Conservation (phyloP, 2,113 vertebrate species). For the Dicentrarchus labrax region DNA sequence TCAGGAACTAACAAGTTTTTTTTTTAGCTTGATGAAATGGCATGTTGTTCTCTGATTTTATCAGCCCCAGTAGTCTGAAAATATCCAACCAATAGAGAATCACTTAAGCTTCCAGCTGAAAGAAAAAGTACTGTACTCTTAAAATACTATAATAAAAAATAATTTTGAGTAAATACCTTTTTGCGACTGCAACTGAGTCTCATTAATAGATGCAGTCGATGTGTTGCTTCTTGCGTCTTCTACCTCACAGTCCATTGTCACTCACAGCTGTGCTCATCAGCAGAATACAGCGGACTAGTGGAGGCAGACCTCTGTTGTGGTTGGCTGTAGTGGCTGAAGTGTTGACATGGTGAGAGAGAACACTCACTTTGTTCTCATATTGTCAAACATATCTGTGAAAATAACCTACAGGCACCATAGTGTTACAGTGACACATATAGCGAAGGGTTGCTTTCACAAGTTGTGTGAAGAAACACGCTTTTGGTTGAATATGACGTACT, state of each 20-base stretch:
- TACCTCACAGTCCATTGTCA: not conserved
- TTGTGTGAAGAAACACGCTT: conserved; percentile 9
- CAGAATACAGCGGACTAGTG: not conserved
- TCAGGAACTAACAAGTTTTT: conserved; percentile 7
- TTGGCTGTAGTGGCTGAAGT: not conserved
- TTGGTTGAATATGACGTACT: not conserved
- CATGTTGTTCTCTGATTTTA: conserved; percentile 2
- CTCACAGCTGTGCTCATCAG: not conserved
- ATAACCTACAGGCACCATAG: conserved; percentile 13
- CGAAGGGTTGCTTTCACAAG: conserved; percentile 40
- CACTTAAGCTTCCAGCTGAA: not conserved
- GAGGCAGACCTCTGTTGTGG: not conserved
- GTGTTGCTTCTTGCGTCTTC: not conserved
- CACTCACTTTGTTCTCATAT: not conserved
- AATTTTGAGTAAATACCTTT: not conserved
- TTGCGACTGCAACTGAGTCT: not conserved
- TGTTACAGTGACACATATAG: not conserved
- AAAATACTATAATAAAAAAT: not conserved
- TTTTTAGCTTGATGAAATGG: conserved; percentile 13
- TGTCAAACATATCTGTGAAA: conserved; percentile 31
- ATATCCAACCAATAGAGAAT: not conserved
- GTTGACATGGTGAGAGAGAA: conserved; percentile 25
- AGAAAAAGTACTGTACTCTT: too few relatives aligned
- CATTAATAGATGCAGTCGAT: not conserved
- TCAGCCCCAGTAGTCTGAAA: not conserved